These are phyloP conservation scores for Thunnus thynnus DNA, from an alignment of 2,113 vertebrate species.

Conservation along the genomic window DNA sequence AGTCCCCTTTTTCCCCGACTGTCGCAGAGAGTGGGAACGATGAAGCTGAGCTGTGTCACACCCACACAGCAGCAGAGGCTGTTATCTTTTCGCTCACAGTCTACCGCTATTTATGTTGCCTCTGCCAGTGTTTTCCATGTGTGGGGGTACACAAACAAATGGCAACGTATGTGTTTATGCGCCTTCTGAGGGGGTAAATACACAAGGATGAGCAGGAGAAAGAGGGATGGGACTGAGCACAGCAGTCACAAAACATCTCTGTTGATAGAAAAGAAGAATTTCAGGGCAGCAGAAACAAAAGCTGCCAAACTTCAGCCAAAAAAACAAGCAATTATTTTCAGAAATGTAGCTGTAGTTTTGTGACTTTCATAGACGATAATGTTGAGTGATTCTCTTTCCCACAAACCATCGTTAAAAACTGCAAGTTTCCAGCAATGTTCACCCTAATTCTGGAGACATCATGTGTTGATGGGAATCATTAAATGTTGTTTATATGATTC, in stretches of 20 bases:
- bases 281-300: slow-evolving; percentile 37
- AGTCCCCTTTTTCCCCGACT: slow-evolving; percentile 42
- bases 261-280: slow-evolving; percentile 56
- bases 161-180: slow-evolving; percentile 35
- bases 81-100: slow-evolving; percentile 71
- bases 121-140: slow-evolving; percentile 45
- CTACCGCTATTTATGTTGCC: slow-evolving; percentile 65
- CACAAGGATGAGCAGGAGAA: slow-evolving; percentile 44
- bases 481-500: slow-evolving; percentile 29
- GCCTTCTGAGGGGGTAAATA: slow-evolving; percentile 39
- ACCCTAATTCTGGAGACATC: not conserved
- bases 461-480: not conserved
- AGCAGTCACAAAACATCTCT: slow-evolving; percentile 54
- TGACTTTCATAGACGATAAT: slow-evolving; percentile 20
- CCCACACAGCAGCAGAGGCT: slow-evolving; percentile 72
- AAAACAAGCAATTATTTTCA: slow-evolving; percentile 43
- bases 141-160: not conserved
- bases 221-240: slow-evolving; percentile 45
- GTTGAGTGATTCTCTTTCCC: not conserved
- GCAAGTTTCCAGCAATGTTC: not conserved
- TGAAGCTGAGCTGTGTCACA: slow-evolving; percentile 63
- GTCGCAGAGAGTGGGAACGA: slow-evolving; percentile 49
- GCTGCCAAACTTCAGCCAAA: slow-evolving; percentile 42
- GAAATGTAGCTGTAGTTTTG: slow-evolving; percentile 21
- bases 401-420: slow-evolving; percentile 27